Conservation (phyloP, 92 coral and sea anemone species). For the Actinernus sp. region DNA sequence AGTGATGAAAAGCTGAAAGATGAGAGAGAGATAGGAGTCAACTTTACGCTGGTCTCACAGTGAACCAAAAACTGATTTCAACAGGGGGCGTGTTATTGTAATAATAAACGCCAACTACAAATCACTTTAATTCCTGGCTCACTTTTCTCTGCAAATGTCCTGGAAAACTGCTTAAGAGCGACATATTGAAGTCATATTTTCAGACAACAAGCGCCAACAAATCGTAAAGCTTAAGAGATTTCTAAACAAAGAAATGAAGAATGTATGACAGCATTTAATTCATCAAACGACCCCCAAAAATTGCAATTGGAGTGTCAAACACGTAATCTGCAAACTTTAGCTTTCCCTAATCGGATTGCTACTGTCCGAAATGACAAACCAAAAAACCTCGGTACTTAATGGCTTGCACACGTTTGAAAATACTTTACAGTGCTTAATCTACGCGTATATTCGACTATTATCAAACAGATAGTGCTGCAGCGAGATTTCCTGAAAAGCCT, state of each 20-base stretch:
- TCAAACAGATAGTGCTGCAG: conserved; percentile 14
- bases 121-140: no score
- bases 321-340: conserved; percentile 58
- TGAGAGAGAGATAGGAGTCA: no score
- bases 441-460: conserved; percentile 1
- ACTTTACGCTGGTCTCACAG: no score
- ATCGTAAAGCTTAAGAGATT: neutral
- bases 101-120: no score
- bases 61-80: no score
- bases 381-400: conserved; percentile 59
- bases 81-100: no score
- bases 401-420: conserved; percentile 49
- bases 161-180: no score
- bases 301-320: conserved; percentile 29
- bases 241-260: neutral
- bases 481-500: conserved; percentile 35
- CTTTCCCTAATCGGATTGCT: conserved; percentile 76
- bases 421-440: conserved; percentile 14
- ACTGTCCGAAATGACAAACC: conserved; percentile 55
- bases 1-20: conserved; percentile 69
- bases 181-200: neutral
- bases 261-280: conserved; percentile 10
- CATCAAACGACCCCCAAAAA: conserved; percentile 12
- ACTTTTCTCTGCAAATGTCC: no score
- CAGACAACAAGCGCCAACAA: neutral